A percentile compares a stretch with the other conserved stretches of the same genome.
phyloP scores from a whole-genome alignment of 1,140 invertebrate species.

The Heliconius himera region DNA sequence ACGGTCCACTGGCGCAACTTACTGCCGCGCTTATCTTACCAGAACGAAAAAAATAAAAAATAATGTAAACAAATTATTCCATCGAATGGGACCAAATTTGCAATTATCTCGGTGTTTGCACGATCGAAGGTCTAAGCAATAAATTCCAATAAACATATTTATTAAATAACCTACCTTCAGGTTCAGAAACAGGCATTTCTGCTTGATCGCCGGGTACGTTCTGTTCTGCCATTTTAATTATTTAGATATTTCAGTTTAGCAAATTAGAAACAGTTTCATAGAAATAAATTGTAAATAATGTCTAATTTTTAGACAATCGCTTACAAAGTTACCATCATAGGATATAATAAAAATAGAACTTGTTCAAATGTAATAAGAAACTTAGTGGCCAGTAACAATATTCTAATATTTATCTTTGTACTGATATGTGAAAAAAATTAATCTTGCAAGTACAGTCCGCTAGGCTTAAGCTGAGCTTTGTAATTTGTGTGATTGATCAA shows the following conservation, averaged over 20 bases:
- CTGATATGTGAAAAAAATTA: too few species aligned
- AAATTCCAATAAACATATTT: background rate
- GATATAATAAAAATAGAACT: background rate
- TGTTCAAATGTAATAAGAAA: background rate
- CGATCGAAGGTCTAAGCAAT: background rate
- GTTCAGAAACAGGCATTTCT: background rate
- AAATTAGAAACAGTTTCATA: slow-evolving; percentile 14
- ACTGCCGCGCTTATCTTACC: too few species aligned
- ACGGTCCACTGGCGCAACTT: too few species aligned
- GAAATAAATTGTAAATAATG: slow-evolving; percentile 10
- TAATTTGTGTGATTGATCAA: too few species aligned
- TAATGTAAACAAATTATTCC: too few species aligned
- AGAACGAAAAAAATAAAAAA: too few species aligned
- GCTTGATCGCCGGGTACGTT: background rate
- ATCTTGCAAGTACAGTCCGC: too few species aligned
- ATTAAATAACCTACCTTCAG: background rate
- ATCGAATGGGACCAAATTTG: too few species aligned
- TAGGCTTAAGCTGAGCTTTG: too few species aligned
- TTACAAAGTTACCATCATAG: background rate
- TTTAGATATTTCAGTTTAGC: slow-evolving; percentile 1
- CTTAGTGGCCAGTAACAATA: slow-evolving; percentile 8
- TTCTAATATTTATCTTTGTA: background rate
- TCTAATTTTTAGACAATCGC: background rate
- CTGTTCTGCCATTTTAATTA: slow-evolving; percentile 4
- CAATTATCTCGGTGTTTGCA: background rate